Evolutionary conservation across 2,888 invertebrate species (phyloP).

Genomic region (Matsumyia berberina): DNA sequence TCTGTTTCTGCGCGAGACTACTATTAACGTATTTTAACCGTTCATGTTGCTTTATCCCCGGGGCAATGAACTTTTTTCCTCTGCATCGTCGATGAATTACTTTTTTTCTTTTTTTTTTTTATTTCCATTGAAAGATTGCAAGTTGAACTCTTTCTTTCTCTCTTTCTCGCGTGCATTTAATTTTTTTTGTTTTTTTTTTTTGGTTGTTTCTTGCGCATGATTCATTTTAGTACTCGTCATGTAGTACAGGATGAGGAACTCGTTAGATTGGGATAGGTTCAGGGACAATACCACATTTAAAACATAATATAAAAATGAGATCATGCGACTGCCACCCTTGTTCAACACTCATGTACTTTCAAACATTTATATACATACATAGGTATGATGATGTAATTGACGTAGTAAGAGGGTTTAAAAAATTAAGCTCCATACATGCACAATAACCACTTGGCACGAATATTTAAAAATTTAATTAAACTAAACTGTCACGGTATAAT

Average conservation of each 20-base stretch:
- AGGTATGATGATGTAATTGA: conserved; percentile 37
- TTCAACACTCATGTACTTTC: too few relatives aligned
- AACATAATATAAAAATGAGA: conserved; percentile 63
- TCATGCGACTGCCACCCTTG: conserved; percentile 43
- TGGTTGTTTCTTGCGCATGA: conserved; percentile 62
- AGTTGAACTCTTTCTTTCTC: conserved; percentile 59
- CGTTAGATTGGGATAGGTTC: conserved; percentile 71
- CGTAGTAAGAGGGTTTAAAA: conserved; percentile 16
- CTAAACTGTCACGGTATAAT: conserved; percentile 18
- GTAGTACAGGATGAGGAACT: conserved; percentile 59
- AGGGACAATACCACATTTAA: conserved; percentile 66
- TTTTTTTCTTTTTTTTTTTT: conserved; percentile 28
- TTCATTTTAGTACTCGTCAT: conserved; percentile 41
- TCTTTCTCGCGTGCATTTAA: conserved; percentile 25
- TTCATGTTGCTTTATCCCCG: conserved; percentile 58
- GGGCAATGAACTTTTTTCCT: conserved; percentile 70
- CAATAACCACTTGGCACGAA: conserved; percentile 39
- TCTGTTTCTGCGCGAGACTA: conserved; percentile 56
- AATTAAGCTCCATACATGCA: conserved; percentile 23
- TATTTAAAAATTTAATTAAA: conserved; percentile 60
- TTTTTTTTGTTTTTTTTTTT: conserved; percentile 9
- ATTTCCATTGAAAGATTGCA: conserved; percentile 64
- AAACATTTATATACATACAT: neutral
- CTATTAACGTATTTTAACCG: conserved; percentile 68
- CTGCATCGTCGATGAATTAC: conserved; percentile 55